These are phyloP conservation scores for Syngnathus rostellatus DNA, from an alignment of 2,797 vertebrate genomes.

Conservation along the genomic window DNA sequence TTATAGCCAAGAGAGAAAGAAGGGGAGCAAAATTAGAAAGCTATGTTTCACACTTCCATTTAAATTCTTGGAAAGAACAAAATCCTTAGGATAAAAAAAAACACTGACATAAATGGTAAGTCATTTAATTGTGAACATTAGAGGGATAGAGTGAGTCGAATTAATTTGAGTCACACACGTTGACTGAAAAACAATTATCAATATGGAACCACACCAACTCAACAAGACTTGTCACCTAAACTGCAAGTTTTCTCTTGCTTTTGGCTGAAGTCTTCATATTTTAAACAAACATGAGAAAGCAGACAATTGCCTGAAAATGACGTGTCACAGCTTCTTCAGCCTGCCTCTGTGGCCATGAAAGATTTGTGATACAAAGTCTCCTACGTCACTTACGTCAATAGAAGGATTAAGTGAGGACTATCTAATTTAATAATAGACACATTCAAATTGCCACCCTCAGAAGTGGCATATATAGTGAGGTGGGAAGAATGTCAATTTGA, in stretches of 20 bases:
- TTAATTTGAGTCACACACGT: not conserved
- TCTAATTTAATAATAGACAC: not conserved
- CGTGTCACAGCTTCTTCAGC: not conserved
- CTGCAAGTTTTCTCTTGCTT: not conserved
- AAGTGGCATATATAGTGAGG: not conserved
- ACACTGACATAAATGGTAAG: not conserved
- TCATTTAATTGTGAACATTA: not conserved
- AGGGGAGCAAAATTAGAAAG: conserved; percentile 22
- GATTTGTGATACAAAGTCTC: not conserved
- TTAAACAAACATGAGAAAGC: no score
- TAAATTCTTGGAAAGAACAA: not conserved
- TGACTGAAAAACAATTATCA: not conserved
- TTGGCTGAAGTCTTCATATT: not conserved
- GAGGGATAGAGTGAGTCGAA: not conserved
- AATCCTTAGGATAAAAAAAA: not conserved
- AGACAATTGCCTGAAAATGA: no score
- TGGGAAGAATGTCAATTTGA: not conserved
- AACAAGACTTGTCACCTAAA: not conserved
- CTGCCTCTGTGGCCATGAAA: not conserved
- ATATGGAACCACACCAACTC: not conserved
- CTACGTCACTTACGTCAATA: not conserved
- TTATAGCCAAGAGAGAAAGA: conserved; percentile 19
- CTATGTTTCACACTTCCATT: conserved; percentile 3
- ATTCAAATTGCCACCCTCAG: not conserved
- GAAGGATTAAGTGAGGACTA: not conserved